Conservation (phyloP, 2,888 invertebrate species). For the Eledona agricola region DNA sequence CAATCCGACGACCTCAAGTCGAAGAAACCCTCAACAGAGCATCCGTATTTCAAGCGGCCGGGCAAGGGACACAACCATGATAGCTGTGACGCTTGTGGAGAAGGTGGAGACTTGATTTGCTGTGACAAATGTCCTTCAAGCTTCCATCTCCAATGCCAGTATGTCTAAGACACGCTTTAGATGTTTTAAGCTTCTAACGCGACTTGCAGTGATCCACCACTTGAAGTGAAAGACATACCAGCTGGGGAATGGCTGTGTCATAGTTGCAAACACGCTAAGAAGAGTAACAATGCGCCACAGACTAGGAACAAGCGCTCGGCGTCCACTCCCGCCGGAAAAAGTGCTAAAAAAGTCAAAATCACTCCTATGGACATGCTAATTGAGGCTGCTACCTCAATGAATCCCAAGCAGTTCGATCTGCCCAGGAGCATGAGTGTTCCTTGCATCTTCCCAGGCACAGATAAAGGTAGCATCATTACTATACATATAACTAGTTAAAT, state of each 20-base stretch:
- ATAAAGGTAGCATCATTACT: conserved; percentile 70
- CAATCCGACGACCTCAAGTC: conserved; percentile 73
- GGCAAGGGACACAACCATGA: conserved; percentile 93
- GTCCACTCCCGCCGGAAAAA: conserved; percentile 47
- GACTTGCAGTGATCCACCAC: conserved; percentile 84
- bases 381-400: conserved; percentile 82
- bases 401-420: conserved; percentile 90
- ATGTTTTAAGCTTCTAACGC: conserved; percentile 12
- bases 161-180: conserved; percentile 47
- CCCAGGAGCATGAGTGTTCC: conserved; percentile 82
- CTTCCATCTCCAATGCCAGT: conserved; percentile 97
- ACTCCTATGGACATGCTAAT: conserved; percentile 82
- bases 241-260: conserved; percentile 92
- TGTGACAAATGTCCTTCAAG: conserved; percentile 96
- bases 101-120: conserved; percentile 94
- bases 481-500: neutral
- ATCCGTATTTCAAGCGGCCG: conserved; percentile 85
- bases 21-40: conserved; percentile 68
- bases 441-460: conserved; percentile 82
- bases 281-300: conserved; percentile 56
- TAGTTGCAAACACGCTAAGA: conserved; percentile 71
- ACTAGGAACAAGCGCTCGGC: conserved; percentile 53
- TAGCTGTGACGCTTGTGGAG: conserved; percentile 92
- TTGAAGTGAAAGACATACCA: conserved; percentile 89
- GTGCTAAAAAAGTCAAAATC: conserved; percentile 62